Base-by-base conservation (phyloP, 2,888 invertebrate species). In the Drosophila merina region DNA sequence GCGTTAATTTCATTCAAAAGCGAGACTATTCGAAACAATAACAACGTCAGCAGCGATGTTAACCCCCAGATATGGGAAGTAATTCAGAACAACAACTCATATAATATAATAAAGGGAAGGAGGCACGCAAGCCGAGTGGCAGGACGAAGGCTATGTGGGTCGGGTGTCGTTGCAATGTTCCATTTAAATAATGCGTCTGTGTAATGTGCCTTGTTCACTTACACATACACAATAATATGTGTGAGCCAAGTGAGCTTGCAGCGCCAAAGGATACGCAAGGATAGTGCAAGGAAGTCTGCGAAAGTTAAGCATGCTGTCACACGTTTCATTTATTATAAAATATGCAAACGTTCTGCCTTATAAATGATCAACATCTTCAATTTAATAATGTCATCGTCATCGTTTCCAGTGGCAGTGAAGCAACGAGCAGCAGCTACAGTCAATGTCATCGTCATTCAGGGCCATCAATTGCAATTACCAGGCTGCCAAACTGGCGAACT, bases 311-410 rank as follows among this genome's bases (percentile, higher is more conserved):
- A 81, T 72, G 86, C 86, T 81, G 88, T 85, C 81, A 81, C 79
- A 74, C 86, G 86, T 79, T 87, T 86, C 86, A 86, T 86, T 88
- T 88, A 76, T 75, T 75, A 86, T 84, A 76, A 88, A 84, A 84
- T 84, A 84, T 86, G 81, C 76, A 86, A 75, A 69, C 69, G 64
- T 57, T 68, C 76, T 75, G 64, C 57, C 57, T 71, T 71, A 66
- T 71, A 66, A 74, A 74, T 74, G 64, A 74, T 75, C 75, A 75
- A 82, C 82, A 87, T 76, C 69, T 68, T 66, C 76, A 69, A 76
- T 76, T 85, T 87, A 85, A 86, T 84, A 72, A 81, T 78, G 77
- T 20, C 77, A 67, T 68, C 63, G 68, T 76, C 83, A 72, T 68
- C 63, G 45, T 64, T 12, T 36, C 36, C 36, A 36, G 5, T 47